Conservation (phyloP, 2,113 vertebrate genomes). For the Chrysemys picta region DNA sequence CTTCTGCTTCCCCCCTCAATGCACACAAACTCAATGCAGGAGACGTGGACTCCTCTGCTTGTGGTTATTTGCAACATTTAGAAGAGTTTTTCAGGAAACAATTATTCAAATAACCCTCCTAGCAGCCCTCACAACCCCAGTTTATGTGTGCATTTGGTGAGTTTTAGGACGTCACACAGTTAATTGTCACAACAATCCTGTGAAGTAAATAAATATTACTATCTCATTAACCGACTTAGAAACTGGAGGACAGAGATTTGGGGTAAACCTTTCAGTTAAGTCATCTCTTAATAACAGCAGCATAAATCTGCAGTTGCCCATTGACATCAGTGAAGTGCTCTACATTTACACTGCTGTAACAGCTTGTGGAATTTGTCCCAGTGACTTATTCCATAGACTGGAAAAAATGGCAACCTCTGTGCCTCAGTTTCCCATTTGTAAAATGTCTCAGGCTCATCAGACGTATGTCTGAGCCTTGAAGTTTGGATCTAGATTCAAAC, state of each 20-base stretch:
- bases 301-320: constrained; percentile 53
- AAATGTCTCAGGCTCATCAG: not conserved
- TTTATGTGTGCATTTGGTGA: not conserved
- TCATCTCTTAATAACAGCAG: constrained; percentile 39
- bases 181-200: not conserved
- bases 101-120: not conserved
- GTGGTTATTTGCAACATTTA: fast-evolving
- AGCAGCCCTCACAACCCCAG: not conserved
- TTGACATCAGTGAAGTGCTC: constrained; percentile 41
- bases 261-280: constrained; percentile 43
- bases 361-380: constrained; percentile 23
- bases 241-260: not conserved
- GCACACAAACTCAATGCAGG: not conserved
- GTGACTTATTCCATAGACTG: constrained; percentile 37
- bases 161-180: not conserved
- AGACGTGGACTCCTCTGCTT: not conserved
- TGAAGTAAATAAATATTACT: not conserved
- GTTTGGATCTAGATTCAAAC: not conserved
- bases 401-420: not conserved
- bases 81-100: not conserved
- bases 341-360: constrained; percentile 39
- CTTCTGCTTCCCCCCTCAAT: not conserved
- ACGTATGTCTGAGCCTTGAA: not conserved
- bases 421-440: not conserved
- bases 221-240: not conserved